Evolutionary conservation across 2,113 vertebrate species (phyloP).

Genomic region (Lepus americanus): DNA sequence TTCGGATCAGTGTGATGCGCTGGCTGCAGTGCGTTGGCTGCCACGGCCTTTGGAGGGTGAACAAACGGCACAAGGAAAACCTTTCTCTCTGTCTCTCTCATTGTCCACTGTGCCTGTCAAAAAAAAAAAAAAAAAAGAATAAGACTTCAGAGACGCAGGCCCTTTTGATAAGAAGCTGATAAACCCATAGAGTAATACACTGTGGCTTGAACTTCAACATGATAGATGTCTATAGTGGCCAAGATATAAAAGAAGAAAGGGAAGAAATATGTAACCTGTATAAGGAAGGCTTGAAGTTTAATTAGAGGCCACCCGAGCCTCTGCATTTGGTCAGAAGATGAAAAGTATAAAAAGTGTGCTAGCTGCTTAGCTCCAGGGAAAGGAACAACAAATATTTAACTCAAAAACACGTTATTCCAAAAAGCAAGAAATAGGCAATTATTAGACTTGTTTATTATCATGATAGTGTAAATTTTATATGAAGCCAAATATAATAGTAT

Average conservation of each 20-base stretch:
- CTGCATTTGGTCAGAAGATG: not conserved
- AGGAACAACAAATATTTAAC: slow-evolving; percentile 26
- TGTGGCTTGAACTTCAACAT: not conserved
- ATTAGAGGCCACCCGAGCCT: not conserved
- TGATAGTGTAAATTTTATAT: not conserved
- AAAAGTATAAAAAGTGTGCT: not conserved
- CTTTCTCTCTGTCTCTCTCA: too few relatives aligned
- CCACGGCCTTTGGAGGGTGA: too few relatives aligned
- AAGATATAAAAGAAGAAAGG: not conserved
- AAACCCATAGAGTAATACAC: not conserved
- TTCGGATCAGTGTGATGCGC: too few relatives aligned
- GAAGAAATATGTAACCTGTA: not conserved
- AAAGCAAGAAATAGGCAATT: slow-evolving; percentile 5
- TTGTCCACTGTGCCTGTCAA: too few relatives aligned
- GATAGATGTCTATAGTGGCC: not conserved
- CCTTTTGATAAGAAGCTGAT: not conserved
- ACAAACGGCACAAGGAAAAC: too few relatives aligned
- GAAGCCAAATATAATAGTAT: not conserved
- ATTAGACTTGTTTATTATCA: not conserved
- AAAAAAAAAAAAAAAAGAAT: not conserved
- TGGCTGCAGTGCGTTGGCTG: too few relatives aligned
- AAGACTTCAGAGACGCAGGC: not conserved
- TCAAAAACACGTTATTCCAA: slow-evolving; percentile 6
- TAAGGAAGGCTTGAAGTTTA: not conserved
- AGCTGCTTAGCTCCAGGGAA: not conserved